Conservation (phyloP, 2,888 invertebrate species). For the Xestia xanthographa region DNA sequence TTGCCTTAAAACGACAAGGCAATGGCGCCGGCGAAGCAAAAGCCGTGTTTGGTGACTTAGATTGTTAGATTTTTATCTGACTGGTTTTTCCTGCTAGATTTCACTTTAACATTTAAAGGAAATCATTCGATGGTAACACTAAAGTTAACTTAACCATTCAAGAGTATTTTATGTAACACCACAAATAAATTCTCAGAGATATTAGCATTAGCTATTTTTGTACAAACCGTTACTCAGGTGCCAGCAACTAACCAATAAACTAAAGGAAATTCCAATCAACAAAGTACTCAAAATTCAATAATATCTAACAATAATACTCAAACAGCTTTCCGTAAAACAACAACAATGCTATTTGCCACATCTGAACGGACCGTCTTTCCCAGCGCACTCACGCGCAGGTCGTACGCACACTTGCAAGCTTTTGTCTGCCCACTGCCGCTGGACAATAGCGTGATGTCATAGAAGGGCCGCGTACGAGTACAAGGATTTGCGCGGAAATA, state of each 20-base stretch:
- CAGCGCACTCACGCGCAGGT: slow-evolving; percentile 63
- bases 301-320: slow-evolving; percentile 50
- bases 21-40: neutral
- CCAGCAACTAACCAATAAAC: neutral
- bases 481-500: slow-evolving; percentile 40
- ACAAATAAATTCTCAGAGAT: neutral
- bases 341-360: slow-evolving; percentile 59
- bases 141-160: neutral
- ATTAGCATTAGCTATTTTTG: neutral
- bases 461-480: slow-evolving; percentile 69
- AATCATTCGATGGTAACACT: neutral
- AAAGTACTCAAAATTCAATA: slow-evolving; percentile 54
- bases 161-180: neutral
- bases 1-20: neutral
- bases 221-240: neutral
- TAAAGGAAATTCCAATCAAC: slow-evolving; percentile 40
- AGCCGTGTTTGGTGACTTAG: neutral
- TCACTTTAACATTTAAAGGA: neutral
- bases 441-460: slow-evolving; percentile 89
- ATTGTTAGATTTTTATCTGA: neutral
- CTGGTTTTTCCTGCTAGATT: neutral
- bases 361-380: slow-evolving; percentile 55
- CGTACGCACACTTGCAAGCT: slow-evolving; percentile 75
- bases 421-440: slow-evolving; percentile 86
- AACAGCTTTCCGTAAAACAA: slow-evolving; percentile 54